These are phyloP conservation scores for Nematolebias whitei DNA, from an alignment of 2,113 vertebrate genomes.

Conservation along the genomic window DNA sequence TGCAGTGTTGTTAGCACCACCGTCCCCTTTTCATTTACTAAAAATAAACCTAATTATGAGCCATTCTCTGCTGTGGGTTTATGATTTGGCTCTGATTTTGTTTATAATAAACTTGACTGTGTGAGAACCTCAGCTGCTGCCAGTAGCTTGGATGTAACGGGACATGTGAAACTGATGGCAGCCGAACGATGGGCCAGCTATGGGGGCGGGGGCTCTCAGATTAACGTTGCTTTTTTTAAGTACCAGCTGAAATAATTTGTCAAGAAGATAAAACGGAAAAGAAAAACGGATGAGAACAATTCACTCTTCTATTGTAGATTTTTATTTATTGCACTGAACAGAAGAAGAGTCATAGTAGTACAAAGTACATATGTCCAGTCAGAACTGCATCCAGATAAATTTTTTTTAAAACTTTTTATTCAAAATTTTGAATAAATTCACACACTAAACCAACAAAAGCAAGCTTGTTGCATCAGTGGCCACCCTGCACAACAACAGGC, in stretches of 20 bases:
- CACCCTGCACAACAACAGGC: too few relatives aligned
- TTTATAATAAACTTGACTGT: conserved; percentile 40
- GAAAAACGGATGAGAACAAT: too few relatives aligned
- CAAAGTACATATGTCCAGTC: neutral
- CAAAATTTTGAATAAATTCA: neutral
- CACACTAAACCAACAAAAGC: too few relatives aligned
- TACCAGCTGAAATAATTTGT: conserved; percentile 6
- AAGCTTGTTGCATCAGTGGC: too few relatives aligned
- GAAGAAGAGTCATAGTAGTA: too few relatives aligned
- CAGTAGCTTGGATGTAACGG: conserved; percentile 51
- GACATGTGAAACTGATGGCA: conserved; percentile 47
- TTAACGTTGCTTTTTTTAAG: too few relatives aligned
- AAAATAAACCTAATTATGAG: conserved; percentile 6
- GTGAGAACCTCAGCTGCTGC: conserved; percentile 27
- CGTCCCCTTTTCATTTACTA: neutral
- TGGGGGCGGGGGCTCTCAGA: too few relatives aligned
- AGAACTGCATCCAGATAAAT: neutral
- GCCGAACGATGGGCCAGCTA: conserved; percentile 24
- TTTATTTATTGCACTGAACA: too few relatives aligned
- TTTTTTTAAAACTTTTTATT: neutral
- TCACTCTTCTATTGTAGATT: too few relatives aligned
- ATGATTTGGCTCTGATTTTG: conserved; percentile 28
- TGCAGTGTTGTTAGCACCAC: neutral
- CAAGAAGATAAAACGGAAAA: too few relatives aligned
- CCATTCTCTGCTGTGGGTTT: neutral